A percentile compares a stretch with the other conserved stretches of the same genome.
These are phyloP conservation scores for Alectoris magna DNA, from an alignment of 2,797 vertebrate genomes.

Conservation along the genomic window DNA sequence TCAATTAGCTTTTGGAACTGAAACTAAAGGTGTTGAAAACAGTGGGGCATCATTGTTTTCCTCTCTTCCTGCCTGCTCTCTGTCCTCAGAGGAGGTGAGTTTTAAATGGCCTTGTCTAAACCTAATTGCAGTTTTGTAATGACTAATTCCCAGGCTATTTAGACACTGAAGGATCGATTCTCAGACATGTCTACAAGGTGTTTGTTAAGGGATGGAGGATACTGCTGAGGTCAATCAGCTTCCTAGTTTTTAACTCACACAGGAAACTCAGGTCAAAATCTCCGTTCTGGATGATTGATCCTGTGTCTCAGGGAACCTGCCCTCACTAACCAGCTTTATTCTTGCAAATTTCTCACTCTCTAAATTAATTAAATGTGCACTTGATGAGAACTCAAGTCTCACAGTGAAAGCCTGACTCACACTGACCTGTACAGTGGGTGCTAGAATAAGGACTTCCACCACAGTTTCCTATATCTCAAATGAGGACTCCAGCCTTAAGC, in stretches of 20 bases:
- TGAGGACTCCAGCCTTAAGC: neutral
- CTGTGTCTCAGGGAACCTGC: neutral
- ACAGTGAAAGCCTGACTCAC: neutral
- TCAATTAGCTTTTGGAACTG: slow-evolving; percentile 36
- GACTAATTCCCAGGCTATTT: slow-evolving; percentile 61
- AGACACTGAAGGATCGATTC: slow-evolving; percentile 54
- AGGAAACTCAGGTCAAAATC: slow-evolving; percentile 55
- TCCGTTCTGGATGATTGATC: slow-evolving; percentile 38
- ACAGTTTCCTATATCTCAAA: neutral
- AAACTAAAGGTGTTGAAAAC: slow-evolving; percentile 20
- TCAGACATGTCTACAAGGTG: slow-evolving; percentile 32
- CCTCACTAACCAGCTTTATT: slow-evolving; percentile 34
- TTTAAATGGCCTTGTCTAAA: slow-evolving; percentile 72
- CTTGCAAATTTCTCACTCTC: neutral
- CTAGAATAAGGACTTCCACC: neutral
- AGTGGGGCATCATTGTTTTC: neutral
- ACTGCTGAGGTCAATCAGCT: slow-evolving; percentile 60
- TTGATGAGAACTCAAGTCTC: neutral
- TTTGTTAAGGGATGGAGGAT: slow-evolving; percentile 44
- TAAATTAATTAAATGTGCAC: slow-evolving; percentile 28
- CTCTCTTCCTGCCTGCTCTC: slow-evolving; percentile 27
- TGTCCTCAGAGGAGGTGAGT: slow-evolving; percentile 32
- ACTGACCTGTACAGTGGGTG: neutral
- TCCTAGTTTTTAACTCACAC: slow-evolving; percentile 49
- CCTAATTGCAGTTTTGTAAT: slow-evolving; percentile 63